These are phyloP conservation scores for Drosophila arizonae DNA, from an alignment of 1,140 invertebrate species.

Conservation along the genomic window DNA sequence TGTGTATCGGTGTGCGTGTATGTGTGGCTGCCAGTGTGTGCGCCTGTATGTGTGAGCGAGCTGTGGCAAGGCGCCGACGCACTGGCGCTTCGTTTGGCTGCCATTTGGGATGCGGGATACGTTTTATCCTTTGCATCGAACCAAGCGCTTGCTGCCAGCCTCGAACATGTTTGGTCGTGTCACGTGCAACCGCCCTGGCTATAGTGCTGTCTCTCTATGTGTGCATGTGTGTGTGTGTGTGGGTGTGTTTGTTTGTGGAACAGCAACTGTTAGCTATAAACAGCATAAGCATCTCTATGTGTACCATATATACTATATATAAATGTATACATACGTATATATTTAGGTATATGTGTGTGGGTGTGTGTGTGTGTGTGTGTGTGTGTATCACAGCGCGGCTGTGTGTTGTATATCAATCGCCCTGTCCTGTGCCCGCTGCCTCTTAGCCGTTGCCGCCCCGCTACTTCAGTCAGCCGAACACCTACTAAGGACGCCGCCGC, in stretches of 20 bases:
- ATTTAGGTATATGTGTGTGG: not conserved
- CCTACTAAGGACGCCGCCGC: slow-evolving; percentile 5
- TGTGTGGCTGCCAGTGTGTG: not conserved
- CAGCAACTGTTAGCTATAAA: slow-evolving; percentile 53
- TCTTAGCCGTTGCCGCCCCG: not conserved
- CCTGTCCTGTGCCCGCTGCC: slow-evolving; percentile 42
- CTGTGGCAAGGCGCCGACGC: slow-evolving; percentile 61
- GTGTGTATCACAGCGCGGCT: slow-evolving; percentile 23
- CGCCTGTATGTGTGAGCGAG: slow-evolving; percentile 13
- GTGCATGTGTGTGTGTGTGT: not conserved
- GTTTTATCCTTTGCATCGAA: slow-evolving; percentile 63
- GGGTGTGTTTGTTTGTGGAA: slow-evolving; percentile 28
- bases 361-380: slow-evolving; percentile 12
- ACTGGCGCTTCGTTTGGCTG: slow-evolving; percentile 37
- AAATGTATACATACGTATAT: not conserved
- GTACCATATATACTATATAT: not conserved
- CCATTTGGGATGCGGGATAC: slow-evolving; percentile 44
- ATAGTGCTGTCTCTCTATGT: slow-evolving; percentile 2
- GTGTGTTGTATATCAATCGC: slow-evolving; percentile 59
- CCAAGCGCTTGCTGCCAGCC: slow-evolving; percentile 35
- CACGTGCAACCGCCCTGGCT: slow-evolving; percentile 36
- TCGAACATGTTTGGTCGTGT: slow-evolving; percentile 55
- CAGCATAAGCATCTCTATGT: slow-evolving; percentile 58
- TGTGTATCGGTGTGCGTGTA: slow-evolving; percentile 3
- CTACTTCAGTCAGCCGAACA: slow-evolving; percentile 22